phyloP scores from a whole-genome alignment of 1,140 invertebrate genomes.

The Whitmania pigra region DNA sequence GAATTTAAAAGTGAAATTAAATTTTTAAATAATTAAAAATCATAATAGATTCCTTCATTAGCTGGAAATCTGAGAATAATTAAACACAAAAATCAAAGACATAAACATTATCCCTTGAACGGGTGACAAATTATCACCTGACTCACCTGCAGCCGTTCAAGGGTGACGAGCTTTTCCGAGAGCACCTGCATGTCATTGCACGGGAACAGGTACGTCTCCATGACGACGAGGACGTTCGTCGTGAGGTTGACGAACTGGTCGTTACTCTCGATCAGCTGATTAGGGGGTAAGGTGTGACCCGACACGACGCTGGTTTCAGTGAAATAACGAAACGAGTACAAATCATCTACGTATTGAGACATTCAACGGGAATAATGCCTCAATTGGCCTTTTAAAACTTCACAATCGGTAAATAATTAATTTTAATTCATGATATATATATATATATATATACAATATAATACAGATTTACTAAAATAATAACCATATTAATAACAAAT shows the following conservation, averaged over 20 bases:
- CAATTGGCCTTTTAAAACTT: too few species aligned
- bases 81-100: background rate
- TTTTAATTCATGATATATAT: too few species aligned
- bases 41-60: too few species aligned
- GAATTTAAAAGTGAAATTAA: too few species aligned
- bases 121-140: background rate
- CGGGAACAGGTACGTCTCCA: constrained; percentile 39
- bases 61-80: background rate
- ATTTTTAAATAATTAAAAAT: constrained; percentile 20
- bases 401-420: too few species aligned
- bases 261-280: constrained; percentile 30
- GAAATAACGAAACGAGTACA: background rate
- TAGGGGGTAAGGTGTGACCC: background rate
- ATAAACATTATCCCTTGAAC: background rate
- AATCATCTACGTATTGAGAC: too few species aligned
- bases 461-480: too few species aligned
- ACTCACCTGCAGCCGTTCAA: constrained; percentile 63
- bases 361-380: too few species aligned
- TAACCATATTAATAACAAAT: too few species aligned
- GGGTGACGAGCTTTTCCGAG: constrained; percentile 64
- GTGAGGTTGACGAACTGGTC: constrained; percentile 31
- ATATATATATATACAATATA: too few species aligned
- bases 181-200: constrained; percentile 61
- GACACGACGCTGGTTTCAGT: background rate
- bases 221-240: constrained; percentile 34